A percentile compares a stretch with the other conserved stretches of the same genome.
Evolutionary conservation across 2,113 vertebrate species (phyloP).

Genomic region (Colius striatus): DNA sequence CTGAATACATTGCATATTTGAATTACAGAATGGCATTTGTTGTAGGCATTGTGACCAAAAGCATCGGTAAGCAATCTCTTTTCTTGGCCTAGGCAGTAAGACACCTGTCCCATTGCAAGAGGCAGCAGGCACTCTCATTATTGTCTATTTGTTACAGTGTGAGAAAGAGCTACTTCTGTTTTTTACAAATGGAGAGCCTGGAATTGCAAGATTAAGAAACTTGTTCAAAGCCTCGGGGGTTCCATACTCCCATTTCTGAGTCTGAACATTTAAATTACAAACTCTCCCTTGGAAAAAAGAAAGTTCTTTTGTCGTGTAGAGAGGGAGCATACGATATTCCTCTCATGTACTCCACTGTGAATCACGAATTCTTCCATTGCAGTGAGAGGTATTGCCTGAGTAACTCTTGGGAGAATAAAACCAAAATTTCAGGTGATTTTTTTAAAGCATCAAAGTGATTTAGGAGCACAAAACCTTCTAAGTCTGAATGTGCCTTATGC

Average conservation of each 20-base stretch:
- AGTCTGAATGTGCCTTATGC: neutral
- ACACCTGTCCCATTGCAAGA: conserved; percentile 31
- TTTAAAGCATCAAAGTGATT: neutral
- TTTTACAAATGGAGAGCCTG: conserved; percentile 18
- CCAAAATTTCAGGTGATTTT: neutral
- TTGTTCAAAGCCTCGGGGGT: conserved; percentile 28
- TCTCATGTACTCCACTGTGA: conserved; percentile 28
- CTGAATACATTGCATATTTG: neutral
- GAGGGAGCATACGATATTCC: conserved; percentile 32
- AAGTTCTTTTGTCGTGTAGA: conserved; percentile 30
- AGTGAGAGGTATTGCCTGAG: neutral
- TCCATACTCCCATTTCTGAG: neutral
- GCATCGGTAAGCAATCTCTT: neutral
- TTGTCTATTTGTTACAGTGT: neutral
- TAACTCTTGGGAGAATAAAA: conserved; percentile 8
- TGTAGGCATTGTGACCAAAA: neutral
- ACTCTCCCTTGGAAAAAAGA: neutral
- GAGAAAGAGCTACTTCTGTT: neutral
- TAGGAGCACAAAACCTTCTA: neutral
- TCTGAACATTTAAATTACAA: conserved; percentile 37
- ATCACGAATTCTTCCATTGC: conserved; percentile 2
- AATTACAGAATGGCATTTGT: neutral
- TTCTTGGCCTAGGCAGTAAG: neutral
- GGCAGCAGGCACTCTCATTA: conserved; percentile 1
- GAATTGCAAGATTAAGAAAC: conserved; percentile 43